Percentiles rank a stretch among this genome's conserved stretches.
These are phyloP conservation scores for Physocephala rufipes DNA, from an alignment of 2,888 invertebrate species.

Conservation along the genomic window DNA sequence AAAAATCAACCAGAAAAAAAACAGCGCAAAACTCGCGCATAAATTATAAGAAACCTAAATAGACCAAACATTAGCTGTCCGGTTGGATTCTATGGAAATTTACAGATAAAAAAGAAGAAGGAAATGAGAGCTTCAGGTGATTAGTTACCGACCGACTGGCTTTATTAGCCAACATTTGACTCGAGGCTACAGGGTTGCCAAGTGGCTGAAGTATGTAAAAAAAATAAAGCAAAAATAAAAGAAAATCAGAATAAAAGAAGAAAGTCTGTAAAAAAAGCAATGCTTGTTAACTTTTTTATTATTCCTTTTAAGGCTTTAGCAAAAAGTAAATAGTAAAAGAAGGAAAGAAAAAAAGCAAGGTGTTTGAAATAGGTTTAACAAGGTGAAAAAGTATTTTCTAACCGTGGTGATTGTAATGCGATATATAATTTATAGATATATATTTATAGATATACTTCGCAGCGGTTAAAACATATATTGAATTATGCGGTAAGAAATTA, in stretches of 20 bases:
- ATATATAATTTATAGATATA: too few species aligned
- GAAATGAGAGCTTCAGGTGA: conserved; percentile 26
- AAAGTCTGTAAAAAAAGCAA: too few species aligned
- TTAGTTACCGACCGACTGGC: conserved; percentile 16
- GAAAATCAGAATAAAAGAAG: not conserved
- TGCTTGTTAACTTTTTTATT: too few species aligned
- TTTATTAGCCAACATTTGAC: not conserved
- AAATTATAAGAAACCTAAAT: conserved; percentile 47
- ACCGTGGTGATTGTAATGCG: too few species aligned
- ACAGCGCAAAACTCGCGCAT: conserved; percentile 42
- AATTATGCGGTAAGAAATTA: too few species aligned
- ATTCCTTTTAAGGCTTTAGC: too few species aligned
- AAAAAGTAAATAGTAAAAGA: not conserved
- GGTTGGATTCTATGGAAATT: conserved; percentile 5
- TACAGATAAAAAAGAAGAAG: conserved; percentile 35
- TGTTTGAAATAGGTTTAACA: too few species aligned
- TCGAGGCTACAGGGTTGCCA: conserved; percentile 18
- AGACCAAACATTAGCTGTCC: conserved; percentile 40
- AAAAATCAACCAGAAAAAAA: not conserved
- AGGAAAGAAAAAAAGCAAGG: not conserved
- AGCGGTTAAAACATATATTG: too few species aligned
- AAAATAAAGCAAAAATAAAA: not conserved
- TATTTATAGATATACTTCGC: too few species aligned
- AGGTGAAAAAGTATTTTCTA: too few species aligned
- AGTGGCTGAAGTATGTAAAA: not conserved